Conservation (phyloP, 2,888 invertebrate species). For the Philonicus albiceps region DNA sequence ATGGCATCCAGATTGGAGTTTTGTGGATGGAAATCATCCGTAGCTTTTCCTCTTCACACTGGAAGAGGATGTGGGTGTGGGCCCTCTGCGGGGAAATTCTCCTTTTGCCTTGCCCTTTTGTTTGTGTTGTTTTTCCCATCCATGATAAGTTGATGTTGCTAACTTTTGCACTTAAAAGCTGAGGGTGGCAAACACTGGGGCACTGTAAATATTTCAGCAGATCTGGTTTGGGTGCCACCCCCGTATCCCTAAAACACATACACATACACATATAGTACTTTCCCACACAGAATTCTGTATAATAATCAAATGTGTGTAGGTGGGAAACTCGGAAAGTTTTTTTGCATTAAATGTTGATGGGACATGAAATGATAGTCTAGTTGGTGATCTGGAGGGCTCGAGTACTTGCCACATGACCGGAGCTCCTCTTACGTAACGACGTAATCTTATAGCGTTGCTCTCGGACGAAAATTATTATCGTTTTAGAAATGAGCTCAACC, state of each 20-base stretch:
- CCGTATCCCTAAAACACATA: not conserved
- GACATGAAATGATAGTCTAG: constrained; percentile 20
- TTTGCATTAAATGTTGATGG: constrained; percentile 12
- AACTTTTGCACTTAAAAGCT: constrained; percentile 46
- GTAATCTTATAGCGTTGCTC: not conserved
- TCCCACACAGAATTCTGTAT: not conserved
- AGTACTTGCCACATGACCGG: not conserved
- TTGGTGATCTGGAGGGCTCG: not conserved
- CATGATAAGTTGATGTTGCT: constrained; percentile 42
- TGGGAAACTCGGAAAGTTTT: not conserved
- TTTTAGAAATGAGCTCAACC: not conserved
- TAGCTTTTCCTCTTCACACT: constrained; percentile 44
- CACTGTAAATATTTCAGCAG: constrained; percentile 34
- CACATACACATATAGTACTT: not conserved
- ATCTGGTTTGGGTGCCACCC: not conserved
- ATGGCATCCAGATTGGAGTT: constrained; percentile 46
- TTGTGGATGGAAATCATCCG: constrained; percentile 47
- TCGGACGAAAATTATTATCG: not conserved
- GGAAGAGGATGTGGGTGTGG: not conserved
- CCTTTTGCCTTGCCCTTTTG: constrained; percentile 29
- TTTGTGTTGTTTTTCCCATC: constrained; percentile 38
- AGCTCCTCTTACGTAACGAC: not conserved
- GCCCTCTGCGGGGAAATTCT: not conserved
- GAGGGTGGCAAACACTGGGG: constrained; percentile 38
- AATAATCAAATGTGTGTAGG: not conserved